Evolutionary conservation across 2,113 vertebrate genomes (phyloP), one percentile per base, ranked within the genome.

Genomic region (Dryoscopus gambensis): DNA sequence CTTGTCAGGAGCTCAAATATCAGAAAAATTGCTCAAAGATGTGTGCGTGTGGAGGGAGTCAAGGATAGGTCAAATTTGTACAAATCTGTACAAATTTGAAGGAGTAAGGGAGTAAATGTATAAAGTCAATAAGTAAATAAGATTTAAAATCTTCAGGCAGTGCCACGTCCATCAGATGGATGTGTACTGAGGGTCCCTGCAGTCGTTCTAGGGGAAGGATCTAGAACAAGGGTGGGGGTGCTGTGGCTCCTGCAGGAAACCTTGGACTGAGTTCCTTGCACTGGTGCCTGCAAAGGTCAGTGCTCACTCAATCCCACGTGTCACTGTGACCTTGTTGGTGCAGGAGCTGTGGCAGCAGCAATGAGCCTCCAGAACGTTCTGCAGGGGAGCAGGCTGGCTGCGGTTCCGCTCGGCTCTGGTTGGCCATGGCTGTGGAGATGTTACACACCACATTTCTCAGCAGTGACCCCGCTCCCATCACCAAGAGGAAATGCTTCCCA

Each of bases 401-500:
- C 53, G 27, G 28, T 8, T 56, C 6, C 9, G 74, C 57, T 16
- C 14, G 2, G 37, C 71, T 53, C n/a, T 16, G 52, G 23, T n/a
- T 13, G 77, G 39, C 46, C 87, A 39, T 7, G 52, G 35, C 76
- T 65, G 30, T n/a, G 71, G 20, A 17, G 47, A 23, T 53, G 42
- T 31, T 6, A 6, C 86, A 83, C 11, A 18, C 8, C 39, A 4
- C 49, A 30, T n/a, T 70, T 70, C 92, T 87, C 86, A 89, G 17
- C 79, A 63, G 37, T 49, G 73, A 42, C 55, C 3, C 2, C 30
- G 55, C 53, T 62, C 68, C 65, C 82, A 57, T 33, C 77, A 39
- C 11, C 44, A 8, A 20, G 42, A 77, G 94, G 91, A 97, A 95
- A 96, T 63, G 33, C n/a, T 75, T 67, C 73, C 76, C 71, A 77